phyloP scores from a whole-genome alignment of 1,140 invertebrate species.

The Bombus turneri region DNA sequence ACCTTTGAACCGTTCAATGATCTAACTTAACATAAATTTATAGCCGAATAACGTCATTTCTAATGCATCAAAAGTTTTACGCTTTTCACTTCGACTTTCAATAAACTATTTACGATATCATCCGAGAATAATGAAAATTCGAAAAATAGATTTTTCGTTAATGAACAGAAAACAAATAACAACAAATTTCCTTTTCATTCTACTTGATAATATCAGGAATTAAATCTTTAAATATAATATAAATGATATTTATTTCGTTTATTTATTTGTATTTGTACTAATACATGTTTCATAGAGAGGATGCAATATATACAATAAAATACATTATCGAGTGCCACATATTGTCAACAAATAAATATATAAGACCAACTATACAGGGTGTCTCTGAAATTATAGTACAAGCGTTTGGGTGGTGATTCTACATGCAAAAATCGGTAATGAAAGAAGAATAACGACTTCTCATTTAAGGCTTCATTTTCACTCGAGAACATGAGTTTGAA shows the following conservation, averaged over 20 bases:
- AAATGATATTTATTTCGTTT: slow-evolving; percentile 20
- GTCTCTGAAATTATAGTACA: too few species aligned
- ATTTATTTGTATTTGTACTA: slow-evolving; percentile 39
- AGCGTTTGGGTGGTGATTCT: too few species aligned
- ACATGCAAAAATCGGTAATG: too few species aligned
- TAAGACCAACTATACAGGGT: not conserved
- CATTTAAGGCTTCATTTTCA: too few species aligned
- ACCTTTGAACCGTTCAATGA: slow-evolving; percentile 11
- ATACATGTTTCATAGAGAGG: slow-evolving; percentile 30
- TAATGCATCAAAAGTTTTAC: too few species aligned
- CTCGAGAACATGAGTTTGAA: too few species aligned
- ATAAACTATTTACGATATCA: too few species aligned
- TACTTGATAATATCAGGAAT: not conserved
- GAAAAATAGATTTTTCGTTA: not conserved
- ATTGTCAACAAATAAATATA: slow-evolving; percentile 40
- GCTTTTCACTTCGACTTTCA: too few species aligned
- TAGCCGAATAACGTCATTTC: too few species aligned
- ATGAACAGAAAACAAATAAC: not conserved
- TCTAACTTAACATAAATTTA: not conserved
- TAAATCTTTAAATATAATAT: not conserved
- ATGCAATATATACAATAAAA: slow-evolving; percentile 46
- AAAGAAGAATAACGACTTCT: too few species aligned
- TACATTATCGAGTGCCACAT: slow-evolving; percentile 32
- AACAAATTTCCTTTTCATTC: not conserved
- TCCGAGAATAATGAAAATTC: not conserved